A percentile compares a stretch with the other conserved stretches of the same genome.
These are phyloP conservation scores for Rallus crepitans DNA, from an alignment of 2,797 vertebrate species.

Conservation along the genomic window DNA sequence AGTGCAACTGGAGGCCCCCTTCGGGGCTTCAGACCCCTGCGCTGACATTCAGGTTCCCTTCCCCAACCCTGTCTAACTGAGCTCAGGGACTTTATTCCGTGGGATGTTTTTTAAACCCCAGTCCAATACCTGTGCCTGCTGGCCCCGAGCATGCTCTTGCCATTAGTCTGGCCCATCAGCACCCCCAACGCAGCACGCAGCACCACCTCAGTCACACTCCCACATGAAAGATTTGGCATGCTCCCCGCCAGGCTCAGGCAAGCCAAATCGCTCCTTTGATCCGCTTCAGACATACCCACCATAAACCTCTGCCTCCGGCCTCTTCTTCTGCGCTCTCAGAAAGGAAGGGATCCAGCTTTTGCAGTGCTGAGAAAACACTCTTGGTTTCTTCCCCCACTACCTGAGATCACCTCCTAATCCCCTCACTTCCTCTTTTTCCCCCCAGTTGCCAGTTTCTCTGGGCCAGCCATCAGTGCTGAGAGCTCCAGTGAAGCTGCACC, in stretches of 20 bases:
- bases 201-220: not conserved
- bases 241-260: fast-evolving
- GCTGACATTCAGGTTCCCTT: not conserved
- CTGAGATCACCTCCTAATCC: not conserved
- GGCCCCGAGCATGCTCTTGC: not conserved
- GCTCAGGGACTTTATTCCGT: not conserved
- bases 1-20: not conserved
- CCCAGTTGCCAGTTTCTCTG: fast-evolving
- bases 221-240: not conserved
- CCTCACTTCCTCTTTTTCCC: not conserved
- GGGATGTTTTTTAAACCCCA: not conserved
- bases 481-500: not conserved
- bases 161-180: not conserved
- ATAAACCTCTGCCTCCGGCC: not conserved
- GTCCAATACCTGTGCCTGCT: not conserved
- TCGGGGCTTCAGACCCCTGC: not conserved
- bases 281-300: not conserved
- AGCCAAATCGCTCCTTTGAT: not conserved
- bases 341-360: not conserved
- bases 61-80: not conserved
- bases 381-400: fast-evolving
- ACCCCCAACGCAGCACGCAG: not conserved
- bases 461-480: fast-evolving
- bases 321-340: not conserved
- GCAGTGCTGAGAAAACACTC: not conserved